phyloP scores from a whole-genome alignment of 2,888 invertebrate genomes.

The Glaucopsyche alexis region DNA sequence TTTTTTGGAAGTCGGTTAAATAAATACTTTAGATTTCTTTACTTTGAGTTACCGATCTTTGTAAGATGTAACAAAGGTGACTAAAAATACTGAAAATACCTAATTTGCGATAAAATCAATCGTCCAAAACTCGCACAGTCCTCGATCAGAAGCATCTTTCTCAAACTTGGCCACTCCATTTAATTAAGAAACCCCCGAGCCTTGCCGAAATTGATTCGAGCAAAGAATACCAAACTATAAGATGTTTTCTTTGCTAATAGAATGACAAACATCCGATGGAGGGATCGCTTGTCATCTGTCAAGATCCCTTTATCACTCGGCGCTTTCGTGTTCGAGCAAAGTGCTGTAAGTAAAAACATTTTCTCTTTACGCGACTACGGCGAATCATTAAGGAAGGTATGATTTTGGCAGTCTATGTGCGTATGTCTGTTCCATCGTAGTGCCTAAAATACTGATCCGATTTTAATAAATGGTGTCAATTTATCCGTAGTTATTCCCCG shows the following conservation, averaged over 20 bases:
- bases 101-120: conserved; percentile 21
- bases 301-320: conserved; percentile 48
- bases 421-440: no score
- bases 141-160: conserved; percentile 21
- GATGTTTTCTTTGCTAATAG: conserved; percentile 69
- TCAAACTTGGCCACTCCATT: conserved; percentile 34
- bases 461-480: no score
- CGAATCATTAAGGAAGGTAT: background rate
- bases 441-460: no score
- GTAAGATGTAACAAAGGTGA: background rate
- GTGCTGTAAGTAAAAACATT: conserved; percentile 21
- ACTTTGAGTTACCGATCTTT: no score
- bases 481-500: no score
- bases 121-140: conserved; percentile 19
- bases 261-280: conserved; percentile 63
- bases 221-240: conserved; percentile 38
- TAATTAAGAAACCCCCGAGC: conserved; percentile 36
- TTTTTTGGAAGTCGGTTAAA: no score
- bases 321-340: conserved; percentile 35
- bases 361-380: background rate
- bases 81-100: background rate
- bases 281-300: conserved; percentile 65
- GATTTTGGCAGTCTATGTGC: no score
- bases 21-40: no score
- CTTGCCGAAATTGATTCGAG: conserved; percentile 33